A percentile compares a stretch with the other conserved stretches of the same genome.
phyloP scores from a whole-genome alignment of 2,888 invertebrate species.

The Agrotis puta region DNA sequence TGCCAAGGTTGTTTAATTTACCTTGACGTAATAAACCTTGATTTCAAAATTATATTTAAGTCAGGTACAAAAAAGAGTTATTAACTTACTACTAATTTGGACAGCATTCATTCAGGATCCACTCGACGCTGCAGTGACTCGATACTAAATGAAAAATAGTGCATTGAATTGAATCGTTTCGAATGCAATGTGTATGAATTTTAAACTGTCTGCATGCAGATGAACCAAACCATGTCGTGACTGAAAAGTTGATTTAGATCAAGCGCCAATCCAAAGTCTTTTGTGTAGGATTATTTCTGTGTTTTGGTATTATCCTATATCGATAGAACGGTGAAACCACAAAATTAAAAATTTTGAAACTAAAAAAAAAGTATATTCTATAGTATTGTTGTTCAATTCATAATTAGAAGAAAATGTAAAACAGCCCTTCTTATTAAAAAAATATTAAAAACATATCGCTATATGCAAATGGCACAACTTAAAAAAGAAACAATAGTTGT shows the following conservation, averaged over 20 bases:
- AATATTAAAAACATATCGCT: background rate
- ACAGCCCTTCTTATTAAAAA: background rate
- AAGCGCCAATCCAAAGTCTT: constrained; percentile 28
- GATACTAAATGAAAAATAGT: constrained; percentile 70
- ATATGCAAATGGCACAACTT: constrained; percentile 6
- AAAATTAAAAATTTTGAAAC: background rate
- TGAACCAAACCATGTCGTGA: constrained; percentile 65
- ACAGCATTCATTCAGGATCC: constrained; percentile 47
- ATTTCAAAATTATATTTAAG: constrained; percentile 29
- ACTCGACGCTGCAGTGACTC: constrained; percentile 41
- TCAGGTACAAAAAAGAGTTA: constrained; percentile 16
- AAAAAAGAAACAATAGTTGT: constrained; percentile 42
- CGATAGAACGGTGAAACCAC: background rate
- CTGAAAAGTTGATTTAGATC: constrained; percentile 68
- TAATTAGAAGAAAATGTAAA: no score
- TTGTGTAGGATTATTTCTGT: constrained; percentile 10
- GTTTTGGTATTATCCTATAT: background rate
- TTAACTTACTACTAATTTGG: constrained; percentile 33
- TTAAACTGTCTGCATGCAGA: constrained; percentile 76
- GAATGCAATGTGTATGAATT: constrained; percentile 76
- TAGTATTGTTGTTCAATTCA: no score
- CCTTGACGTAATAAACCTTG: constrained; percentile 15
- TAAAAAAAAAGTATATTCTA: background rate
- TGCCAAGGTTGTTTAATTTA: background rate
- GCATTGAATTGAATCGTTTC: constrained; percentile 63